Base-by-base conservation (phyloP, 2,888 invertebrate species). In the Patella caerulea region DNA sequence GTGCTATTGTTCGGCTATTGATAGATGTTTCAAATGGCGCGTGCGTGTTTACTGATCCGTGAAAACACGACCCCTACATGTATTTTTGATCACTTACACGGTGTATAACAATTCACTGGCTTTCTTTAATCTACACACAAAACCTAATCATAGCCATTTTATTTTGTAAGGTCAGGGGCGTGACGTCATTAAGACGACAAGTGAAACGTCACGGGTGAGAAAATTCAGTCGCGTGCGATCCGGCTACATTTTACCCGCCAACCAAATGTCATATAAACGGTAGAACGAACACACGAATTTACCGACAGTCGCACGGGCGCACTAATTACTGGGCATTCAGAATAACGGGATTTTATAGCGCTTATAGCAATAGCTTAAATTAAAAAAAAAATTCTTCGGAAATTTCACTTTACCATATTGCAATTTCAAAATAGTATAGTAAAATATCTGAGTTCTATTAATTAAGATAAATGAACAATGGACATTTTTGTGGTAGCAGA, bases 1-100 rank as follows among this genome's bases (percentile, higher is more conserved):
- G 19, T 19, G 15, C 76, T 56, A 72, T 76, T 76, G 76, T 76
- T 65, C 59, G n/a, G 69, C 19, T 65, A 65, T 65, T 65, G 65
- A 65, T 65, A 19, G 19, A 65, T 19, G 65, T 65, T 65, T 19
- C n/a, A 65, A 65, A 65, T 15, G 65, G 65, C 65, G 19, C 65
- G 65, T 65, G 65, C n/a, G n/a, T 65, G 65, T 65, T 65, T 65
- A 65, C 65, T 65, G 65, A 65, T 65, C 65, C 65, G 19, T 65
- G 19, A 65, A 65, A 65, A 65, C 65, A 65, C 12, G 65, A 65
- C 65, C 65, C 65, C n/a, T 65, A 19, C 65, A 19, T 65, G 65
- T 65, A 65, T 65, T 19, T 19, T 19, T 65, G 65, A 19, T 65
- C 19, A 19, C n/a, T 19, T 65, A 65, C 65, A 65, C 19, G 65